Evolutionary conservation across 2,888 invertebrate genomes (phyloP), one percentile per base, ranked within the genome.

Genomic region (Sesia apiformis): DNA sequence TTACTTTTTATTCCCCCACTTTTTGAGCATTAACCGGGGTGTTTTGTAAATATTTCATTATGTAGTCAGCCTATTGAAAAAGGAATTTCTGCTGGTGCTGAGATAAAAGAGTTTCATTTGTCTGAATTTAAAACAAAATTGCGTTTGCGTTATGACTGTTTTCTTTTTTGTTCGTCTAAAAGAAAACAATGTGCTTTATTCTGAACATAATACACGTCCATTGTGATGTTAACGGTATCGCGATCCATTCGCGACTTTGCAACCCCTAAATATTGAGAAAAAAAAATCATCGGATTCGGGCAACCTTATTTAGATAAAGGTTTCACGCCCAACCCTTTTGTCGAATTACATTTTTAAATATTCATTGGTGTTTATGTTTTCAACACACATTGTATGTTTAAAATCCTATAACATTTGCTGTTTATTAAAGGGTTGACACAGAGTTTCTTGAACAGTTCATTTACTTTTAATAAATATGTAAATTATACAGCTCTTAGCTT

Each of bases 31-130:
- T 74, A 79, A 74, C 73, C 70, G 70, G 64, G 71, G 69, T 53
- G 72, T 79, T 76, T 76, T 73, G 77, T 76, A 80, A 79, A 81
- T 80, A 78, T 81, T 79, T 79, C 75, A 81, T 80, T 75, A 76
- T 71, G 65, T 67, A 80, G 72, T 74, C 76, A 62, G 70, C 63
- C 71, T 77, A 76, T 78, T 78, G 76, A 76, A 77, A 76, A 74
- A 70, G 62, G 69, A 70, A 70, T 69, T 72, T 73, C 66, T 77
- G 74, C 69, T 78, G 69, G 69, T 66, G 60, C 63, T 62, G 68
- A 77, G 76, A 77, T 75, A 74, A 81, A 81, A 77, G 70, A 73
- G 74, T 74, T 75, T 72, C 72, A 71, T 78, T 79, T 74, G 75
- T 79, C 72, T 72, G 70, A 73, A 74, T 75, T 76, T 64, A 67